Evolutionary conservation across 2,113 vertebrate genomes (phyloP), one percentile per base, ranked within the genome.

Genomic region (Rynchops niger): DNA sequence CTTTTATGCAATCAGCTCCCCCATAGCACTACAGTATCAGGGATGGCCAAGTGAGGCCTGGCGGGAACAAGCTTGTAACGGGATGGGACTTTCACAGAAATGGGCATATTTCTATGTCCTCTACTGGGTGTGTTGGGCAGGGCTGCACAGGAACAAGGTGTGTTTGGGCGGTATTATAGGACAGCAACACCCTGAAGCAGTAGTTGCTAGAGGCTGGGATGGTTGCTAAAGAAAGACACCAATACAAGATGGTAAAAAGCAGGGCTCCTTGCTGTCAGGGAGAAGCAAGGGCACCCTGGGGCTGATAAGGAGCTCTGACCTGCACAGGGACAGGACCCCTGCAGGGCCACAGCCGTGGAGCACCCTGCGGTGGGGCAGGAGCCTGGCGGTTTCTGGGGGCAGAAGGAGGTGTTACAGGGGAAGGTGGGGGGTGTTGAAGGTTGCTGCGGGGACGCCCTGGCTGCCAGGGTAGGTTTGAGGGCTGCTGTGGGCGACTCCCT

Each of bases 61-160:
- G 40, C 16, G 5, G 16, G 42, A 78, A 71, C 9, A n/a, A 34
- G 23, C 38, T 56, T 72, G 10, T 23, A 40, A 49, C 9, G n/a
- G 16, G 16, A 34, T 2, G 2, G 50, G 34, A n/a, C 7, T 47
- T 1, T 1, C 26, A 65, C 0, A 47, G 11, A 34, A 40, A n/a
- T 1, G 4, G 8, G 29, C 5, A 1, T 40, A 36, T 19, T 70
- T 19, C 42, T 2, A 0, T 2, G 1, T 22, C 3, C 38, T 63
- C 12, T 3, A 4, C 0, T n/a, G 20, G 17, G 3, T 9, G 10
- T 4, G 38, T 1, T 42, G 29, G 15, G 32, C 11, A 50, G 9
- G 8, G 30, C 15, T 56, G 45, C 66, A 40, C 3, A 27, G 1
- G 15, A 32, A 5, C 45, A 23, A 36, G 9, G 18, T 23, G 7